A percentile compares a stretch with the other conserved stretches of the same genome.
These are phyloP conservation scores for Tolypeutes matacus DNA, from an alignment of 2,797 vertebrate species.

Conservation along the genomic window DNA sequence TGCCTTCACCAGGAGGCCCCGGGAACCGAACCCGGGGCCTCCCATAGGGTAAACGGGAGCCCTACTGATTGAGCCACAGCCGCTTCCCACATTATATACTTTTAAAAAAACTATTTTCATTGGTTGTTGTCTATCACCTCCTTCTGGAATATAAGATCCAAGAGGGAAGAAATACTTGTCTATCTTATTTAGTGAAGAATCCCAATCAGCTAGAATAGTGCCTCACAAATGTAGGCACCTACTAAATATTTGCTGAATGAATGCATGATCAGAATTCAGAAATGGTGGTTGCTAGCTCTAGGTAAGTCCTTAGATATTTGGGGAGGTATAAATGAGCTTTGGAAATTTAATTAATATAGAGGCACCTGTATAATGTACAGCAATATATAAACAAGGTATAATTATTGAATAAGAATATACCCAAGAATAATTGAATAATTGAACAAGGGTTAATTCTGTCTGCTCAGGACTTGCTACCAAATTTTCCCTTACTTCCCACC, in stretches of 20 bases:
- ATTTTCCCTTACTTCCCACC: background rate
- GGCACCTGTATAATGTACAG: background rate
- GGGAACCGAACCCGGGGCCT: too few species aligned
- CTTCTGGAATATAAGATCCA: slow-evolving; percentile 22
- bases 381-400: background rate
- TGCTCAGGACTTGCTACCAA: background rate
- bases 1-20: too few species aligned
- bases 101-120: background rate
- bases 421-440: too few species aligned
- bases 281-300: background rate
- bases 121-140: background rate
- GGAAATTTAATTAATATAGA: background rate
- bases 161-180: background rate
- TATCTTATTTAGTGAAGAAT: background rate
- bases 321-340: background rate
- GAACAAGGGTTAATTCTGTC: background rate
- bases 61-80: too few species aligned
- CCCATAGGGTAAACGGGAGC: too few species aligned
- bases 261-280: background rate
- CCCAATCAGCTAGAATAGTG: background rate
- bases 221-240: background rate
- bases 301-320: background rate
- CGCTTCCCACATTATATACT: background rate
- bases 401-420: background rate
- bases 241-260: background rate